Base-by-base conservation (phyloP, 2,797 vertebrate genomes). In the Rhadinocentrus ornatus region DNA sequence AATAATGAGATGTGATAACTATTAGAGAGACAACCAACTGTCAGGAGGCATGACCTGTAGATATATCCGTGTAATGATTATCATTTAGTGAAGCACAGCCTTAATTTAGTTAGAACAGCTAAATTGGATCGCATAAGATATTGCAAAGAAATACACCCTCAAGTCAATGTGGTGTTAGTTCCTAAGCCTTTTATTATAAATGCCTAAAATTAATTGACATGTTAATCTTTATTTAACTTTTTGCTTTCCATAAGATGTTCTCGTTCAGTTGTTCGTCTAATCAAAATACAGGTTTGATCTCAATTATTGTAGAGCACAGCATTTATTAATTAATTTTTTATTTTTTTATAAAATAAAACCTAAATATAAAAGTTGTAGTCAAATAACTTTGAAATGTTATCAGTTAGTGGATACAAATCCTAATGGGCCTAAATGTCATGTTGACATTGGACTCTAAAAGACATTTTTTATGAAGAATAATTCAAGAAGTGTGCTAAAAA, bases 61-160 rank as follows among this genome's bases (percentile, higher is more conserved):
- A 86, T 87, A 78, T 60, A 76, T 83, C 58, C 75, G 75, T 66
- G 73, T 82, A 88, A 88, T 87, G 80, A 88, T 58, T 68, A 75
- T 80, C 62, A 77, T 85, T 83, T 78, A 82, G 73, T 84, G 77
- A 82, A 69, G 81, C 66, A 82, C 83, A 80, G 54, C 64, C 67
- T 68, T 85, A 81, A 89, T 82, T 73, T 66, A 71, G 78, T 89
- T 91, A 89, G 70, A 67, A 48, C 10, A 46, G 54, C 57, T 26
- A 83, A 86, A 86, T 86, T 86, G 69, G 65, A 88, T 87, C 78
- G 78, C 7, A 69, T 78, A 80, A 80, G 50, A 88, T 86, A 88
- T 88, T 90, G 78, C 84, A 71, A 85, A 86, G 68, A 86, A 88
- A 91, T 86, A 78, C 73, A 82, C 80, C 76, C 73, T 72, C 50